Evolutionary conservation across 2,113 vertebrate genomes (phyloP).

Genomic region (Xenotilapia flavipinnis): DNA sequence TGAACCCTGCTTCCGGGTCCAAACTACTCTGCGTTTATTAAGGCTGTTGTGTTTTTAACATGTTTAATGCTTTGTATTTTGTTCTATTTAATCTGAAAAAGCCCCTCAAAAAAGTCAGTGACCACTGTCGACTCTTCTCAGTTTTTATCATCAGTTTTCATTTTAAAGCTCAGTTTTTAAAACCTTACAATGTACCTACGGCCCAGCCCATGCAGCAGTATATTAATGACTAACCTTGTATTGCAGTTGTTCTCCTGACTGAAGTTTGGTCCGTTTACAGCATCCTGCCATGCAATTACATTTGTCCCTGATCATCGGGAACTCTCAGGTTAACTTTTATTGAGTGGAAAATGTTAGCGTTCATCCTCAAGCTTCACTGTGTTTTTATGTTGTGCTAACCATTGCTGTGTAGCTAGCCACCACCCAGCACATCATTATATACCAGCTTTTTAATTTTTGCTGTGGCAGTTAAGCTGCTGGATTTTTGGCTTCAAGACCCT

Average conservation of each 20-base stretch:
- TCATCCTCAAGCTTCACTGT: neutral
- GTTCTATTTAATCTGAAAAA: neutral
- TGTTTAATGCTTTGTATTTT: neutral
- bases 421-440: neutral
- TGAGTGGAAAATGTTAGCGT: neutral
- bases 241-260: neutral
- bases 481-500: neutral
- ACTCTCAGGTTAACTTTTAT: neutral
- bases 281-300: neutral
- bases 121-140: neutral
- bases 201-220: neutral
- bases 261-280: neutral
- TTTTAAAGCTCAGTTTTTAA: neutral
- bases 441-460: neutral
- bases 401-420: neutral
- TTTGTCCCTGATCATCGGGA: neutral
- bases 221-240: neutral
- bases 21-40: neutral
- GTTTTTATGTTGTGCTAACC: neutral
- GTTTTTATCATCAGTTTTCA: neutral
- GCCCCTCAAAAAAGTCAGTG: neutral
- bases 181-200: neutral
- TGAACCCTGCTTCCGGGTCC: neutral
- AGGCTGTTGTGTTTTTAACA: neutral
- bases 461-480: neutral